Base-by-base conservation (phyloP, 2,797 vertebrate genomes). In the Aselliscus stoliczkanus region DNA sequence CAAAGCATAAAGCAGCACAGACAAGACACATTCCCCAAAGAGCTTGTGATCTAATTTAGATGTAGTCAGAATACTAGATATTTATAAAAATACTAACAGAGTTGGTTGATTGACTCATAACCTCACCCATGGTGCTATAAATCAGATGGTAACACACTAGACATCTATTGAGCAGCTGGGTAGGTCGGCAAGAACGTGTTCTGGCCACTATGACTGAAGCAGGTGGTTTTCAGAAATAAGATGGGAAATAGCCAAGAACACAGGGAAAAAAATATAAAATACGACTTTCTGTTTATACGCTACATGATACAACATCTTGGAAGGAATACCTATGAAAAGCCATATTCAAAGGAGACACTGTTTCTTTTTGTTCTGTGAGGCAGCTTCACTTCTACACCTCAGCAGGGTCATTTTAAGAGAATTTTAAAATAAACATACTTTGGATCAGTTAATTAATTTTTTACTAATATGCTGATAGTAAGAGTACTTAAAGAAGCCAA, bases 41-140 rank as follows among this genome's bases (percentile, higher is more conserved):
- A 84, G 34, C 9, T 50, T 89, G 65, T 81, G 79, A 91, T 97
- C 88, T 96, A 90, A 97, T 96, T 96, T 87, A 96, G 88, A 93
- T 87, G 65, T 88, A 93, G 54, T 84, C 42, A 87, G 76, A 93
- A 94, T 89, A 29, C 42, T 75, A 60, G 60, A 58, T 73, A 54
- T 62, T 4, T 86, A 86, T 95, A 89, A 96, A 96, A 95, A 93
- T 73, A 77, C 25, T 82, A 72, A 75, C 29, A 52, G 60, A 87
- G 79, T 76, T 87, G 62, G 54, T 70, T 86, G 82, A 89, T 92
- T 60, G 77, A 86, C 92, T 94, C 67, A 65, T 87, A 96, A 95
- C 67, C 39, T 95, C 62, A 85, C 3, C 72, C 50, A 77, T 42
- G 7, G 27, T 60, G 25, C 27, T 47, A 75, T 94, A 96, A 97